Base-by-base conservation (phyloP, 2,888 invertebrate species). In the Villa cingulata region DNA sequence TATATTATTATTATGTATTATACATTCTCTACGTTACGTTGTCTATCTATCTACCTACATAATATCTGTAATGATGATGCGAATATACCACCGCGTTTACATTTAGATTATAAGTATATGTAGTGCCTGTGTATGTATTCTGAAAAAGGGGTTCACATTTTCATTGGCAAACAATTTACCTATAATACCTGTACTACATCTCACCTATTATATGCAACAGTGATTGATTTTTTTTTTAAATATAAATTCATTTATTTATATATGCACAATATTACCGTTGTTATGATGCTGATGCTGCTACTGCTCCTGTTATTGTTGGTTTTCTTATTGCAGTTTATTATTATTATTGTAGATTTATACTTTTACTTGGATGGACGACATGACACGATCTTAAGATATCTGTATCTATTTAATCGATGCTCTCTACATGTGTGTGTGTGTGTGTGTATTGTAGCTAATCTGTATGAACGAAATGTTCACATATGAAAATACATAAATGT, bases 71-170 rank as follows among this genome's bases (percentile, higher is more conserved):
- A 12, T n/a, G n/a, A n/a, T n/a, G n/a, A n/a, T n/a, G n/a, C n/a
- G n/a, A n/a, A n/a, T n/a, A n/a, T n/a, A n/a, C n/a, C n/a, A n/a
- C n/a, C n/a, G n/a, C n/a, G n/a, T n/a, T n/a, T n/a, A n/a, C n/a
- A n/a, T n/a, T n/a, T n/a, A n/a, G n/a, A n/a, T n/a, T n/a, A n/a
- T n/a, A n/a, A n/a, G n/a, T n/a, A n/a, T n/a, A n/a, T n/a, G n/a
- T n/a, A n/a, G n/a, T n/a, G n/a, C n/a, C n/a, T n/a, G n/a, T n/a
- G n/a, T n/a, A n/a, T n/a, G n/a, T 32, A 32, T 32, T 46, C 46
- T 41, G n/a, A 36, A 41, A 37, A 46, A 46, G 46, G 46, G 46
- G 46, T 46, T 46, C 46, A 41, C 29, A 41, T 46, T 29, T 42
- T 46, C 41, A 41, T 41, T 37, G 46, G 46, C 42, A 46, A 46